A percentile compares a stretch with the other conserved stretches of the same genome.
phyloP scores from a whole-genome alignment of 2,888 invertebrate species.

The Theodoxus fluviatilis region DNA sequence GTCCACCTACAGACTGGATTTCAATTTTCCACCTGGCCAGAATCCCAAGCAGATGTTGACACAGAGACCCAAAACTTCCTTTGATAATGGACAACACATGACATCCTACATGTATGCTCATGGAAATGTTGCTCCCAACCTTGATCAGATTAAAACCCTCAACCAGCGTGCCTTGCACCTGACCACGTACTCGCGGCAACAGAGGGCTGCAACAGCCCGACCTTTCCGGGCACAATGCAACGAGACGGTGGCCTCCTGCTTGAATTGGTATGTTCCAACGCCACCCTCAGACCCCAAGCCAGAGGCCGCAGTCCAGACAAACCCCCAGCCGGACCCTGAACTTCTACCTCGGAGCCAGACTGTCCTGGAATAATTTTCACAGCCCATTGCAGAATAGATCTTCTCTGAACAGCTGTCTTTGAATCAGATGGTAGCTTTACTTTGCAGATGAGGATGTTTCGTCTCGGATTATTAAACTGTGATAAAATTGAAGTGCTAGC shows the following conservation, averaged over 20 bases:
- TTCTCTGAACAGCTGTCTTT: too few species aligned
- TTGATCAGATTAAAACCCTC: background rate
- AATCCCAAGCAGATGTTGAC: background rate
- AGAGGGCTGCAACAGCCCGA: background rate
- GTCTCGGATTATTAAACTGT: too few species aligned
- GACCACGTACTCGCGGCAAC: background rate
- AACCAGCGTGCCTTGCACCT: background rate
- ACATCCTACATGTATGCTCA: background rate
- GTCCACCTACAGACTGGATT: slow-evolving; percentile 24
- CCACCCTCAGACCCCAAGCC: background rate
- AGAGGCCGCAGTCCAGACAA: too few species aligned
- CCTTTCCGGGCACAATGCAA: background rate
- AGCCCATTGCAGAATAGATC: too few species aligned
- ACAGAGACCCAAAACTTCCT: background rate
- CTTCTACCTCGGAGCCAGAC: too few species aligned
- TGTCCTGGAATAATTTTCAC: too few species aligned
- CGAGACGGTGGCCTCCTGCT: slow-evolving; percentile 15
- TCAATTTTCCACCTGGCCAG: background rate
- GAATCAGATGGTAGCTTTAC: too few species aligned
- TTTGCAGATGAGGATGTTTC: too few species aligned
- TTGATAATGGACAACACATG: background rate
- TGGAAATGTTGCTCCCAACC: background rate
- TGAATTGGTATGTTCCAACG: slow-evolving; percentile 8
- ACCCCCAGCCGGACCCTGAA: too few species aligned
- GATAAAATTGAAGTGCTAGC: too few species aligned